Evolutionary conservation across 2,888 invertebrate species (phyloP).

Genomic region (Lissocephala sabroskyi): DNA sequence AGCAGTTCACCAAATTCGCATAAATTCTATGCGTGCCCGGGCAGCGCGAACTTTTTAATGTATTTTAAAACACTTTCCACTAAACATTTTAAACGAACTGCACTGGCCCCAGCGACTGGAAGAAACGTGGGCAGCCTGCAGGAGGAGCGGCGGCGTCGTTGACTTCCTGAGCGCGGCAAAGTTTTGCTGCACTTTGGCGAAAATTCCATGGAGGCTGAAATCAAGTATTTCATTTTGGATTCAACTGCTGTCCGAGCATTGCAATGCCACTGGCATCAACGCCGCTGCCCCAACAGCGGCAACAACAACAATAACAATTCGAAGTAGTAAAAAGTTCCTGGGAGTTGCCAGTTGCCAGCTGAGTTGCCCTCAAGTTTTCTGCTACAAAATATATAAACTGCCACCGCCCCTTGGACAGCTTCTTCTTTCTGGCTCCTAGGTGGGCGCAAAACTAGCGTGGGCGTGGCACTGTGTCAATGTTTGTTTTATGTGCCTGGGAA

Average conservation of each 20-base stretch:
- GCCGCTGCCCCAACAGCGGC: slow-evolving; percentile 9
- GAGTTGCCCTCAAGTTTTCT: slow-evolving; percentile 47
- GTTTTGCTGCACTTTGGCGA: slow-evolving; percentile 33
- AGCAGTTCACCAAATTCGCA: slow-evolving; percentile 65
- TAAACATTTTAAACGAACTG: slow-evolving; percentile 65
- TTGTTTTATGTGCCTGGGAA: no score
- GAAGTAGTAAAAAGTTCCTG: slow-evolving; percentile 43
- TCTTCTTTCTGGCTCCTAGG: no score
- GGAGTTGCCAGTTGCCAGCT: slow-evolving; percentile 41
- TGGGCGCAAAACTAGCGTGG: no score
- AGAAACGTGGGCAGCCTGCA: background rate
- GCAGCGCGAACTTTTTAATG: slow-evolving; percentile 63
- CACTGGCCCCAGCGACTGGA: slow-evolving; percentile 14
- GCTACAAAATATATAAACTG: no score
- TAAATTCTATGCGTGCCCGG: slow-evolving; percentile 64
- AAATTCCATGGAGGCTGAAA: slow-evolving; percentile 61
- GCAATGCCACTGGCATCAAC: slow-evolving; percentile 33
- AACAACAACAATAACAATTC: slow-evolving; percentile 52
- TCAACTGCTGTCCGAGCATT: slow-evolving; percentile 61
- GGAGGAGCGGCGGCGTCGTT: slow-evolving; percentile 20
- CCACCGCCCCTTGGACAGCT: no score
- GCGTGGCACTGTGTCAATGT: no score
- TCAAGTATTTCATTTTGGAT: slow-evolving; percentile 65
- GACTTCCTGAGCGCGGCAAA: slow-evolving; percentile 24
- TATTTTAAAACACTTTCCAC: slow-evolving; percentile 67